Evolutionary conservation across 1,140 invertebrate species (phyloP), one percentile per base, ranked within the genome.

Genomic region (Anastatus disparis): DNA sequence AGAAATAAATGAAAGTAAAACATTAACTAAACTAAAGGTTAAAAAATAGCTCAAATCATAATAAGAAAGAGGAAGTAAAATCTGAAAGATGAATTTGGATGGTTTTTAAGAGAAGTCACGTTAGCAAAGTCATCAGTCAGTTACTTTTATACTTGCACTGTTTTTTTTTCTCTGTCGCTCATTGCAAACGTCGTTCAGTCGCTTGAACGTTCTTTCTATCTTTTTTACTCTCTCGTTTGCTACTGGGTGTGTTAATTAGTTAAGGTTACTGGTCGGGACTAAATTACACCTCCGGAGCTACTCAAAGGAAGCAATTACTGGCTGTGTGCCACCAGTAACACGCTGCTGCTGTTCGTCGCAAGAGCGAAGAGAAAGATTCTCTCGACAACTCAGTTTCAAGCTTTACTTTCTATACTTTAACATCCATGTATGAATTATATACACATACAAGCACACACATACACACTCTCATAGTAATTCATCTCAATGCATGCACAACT

Each of bases 241-340:
- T 81, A 80, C 78, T 84, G 78, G 82, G 81, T 85, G 82, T 85
- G 83, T 85, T 85, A 85, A 85, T 85, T 85, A 85, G 83, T 85
- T 85, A 85, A 85, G 81, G 84, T 84, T 85, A 82, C 84, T 85
- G 83, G 82, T 85, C 77, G 82, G 79, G 81, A 85, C 82, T 85
- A 84, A 85, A 85, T 84, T 84, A 85, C 82, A 85, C 84, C 82
- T 85, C 81, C 82, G 79, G 77, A 85, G 82, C 83, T 84, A 84
- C 82, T 85, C 83, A 85, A 85, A 85, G 83, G 83, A 85, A 85
- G 84, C 83, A 85, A 85, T 85, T 85, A 85, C 83, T 84, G 81
- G 81, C n/a, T n/a, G n/a, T 76, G 83, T 80, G 79, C 83, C 83
- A 82, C 81, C 77, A 59, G 44, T n/a, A 50, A 22, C 44, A 75